Conservation (phyloP, 1,140 invertebrate genomes). For the Philotrypesis tridentata region DNA sequence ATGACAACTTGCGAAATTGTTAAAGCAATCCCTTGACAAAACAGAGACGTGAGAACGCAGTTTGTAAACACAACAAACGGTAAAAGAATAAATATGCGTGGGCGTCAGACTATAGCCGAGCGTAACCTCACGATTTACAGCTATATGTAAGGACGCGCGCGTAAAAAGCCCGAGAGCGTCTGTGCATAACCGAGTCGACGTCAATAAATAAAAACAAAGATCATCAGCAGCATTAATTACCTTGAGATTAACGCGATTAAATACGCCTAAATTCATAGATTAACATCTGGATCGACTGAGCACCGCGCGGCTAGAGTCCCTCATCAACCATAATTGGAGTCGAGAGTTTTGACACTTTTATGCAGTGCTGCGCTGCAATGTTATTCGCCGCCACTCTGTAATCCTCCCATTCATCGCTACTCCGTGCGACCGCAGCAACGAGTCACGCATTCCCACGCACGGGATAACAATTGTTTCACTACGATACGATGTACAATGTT, state of each 20-base stretch:
- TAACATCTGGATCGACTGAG: conserved; percentile 32
- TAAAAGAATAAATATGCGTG: too few species aligned
- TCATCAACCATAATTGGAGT: conserved; percentile 15
- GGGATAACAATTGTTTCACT: too few species aligned
- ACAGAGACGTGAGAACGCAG: neutral
- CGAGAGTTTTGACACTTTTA: neutral
- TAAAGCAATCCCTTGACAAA: neutral
- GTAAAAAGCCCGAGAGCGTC: too few species aligned
- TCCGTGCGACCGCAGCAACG: too few species aligned
- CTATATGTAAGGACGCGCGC: too few species aligned
- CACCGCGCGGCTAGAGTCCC: conserved; percentile 1
- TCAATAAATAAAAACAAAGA: conserved; percentile 20
- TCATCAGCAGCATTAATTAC: conserved; percentile 64
- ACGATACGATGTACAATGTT: too few species aligned
- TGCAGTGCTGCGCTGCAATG: too few species aligned
- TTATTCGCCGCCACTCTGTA: too few species aligned
- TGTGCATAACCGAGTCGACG: too few species aligned
- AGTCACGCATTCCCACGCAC: too few species aligned
- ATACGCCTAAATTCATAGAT: conserved; percentile 85
- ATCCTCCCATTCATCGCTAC: neutral
- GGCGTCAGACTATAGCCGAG: too few species aligned
- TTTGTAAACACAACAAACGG: neutral
- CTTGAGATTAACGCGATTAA: conserved; percentile 83
- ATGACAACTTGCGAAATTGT: too few species aligned
- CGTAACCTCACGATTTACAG: neutral